phyloP scores from a whole-genome alignment of 2,797 vertebrate genomes.

The Galaxias olidus region DNA sequence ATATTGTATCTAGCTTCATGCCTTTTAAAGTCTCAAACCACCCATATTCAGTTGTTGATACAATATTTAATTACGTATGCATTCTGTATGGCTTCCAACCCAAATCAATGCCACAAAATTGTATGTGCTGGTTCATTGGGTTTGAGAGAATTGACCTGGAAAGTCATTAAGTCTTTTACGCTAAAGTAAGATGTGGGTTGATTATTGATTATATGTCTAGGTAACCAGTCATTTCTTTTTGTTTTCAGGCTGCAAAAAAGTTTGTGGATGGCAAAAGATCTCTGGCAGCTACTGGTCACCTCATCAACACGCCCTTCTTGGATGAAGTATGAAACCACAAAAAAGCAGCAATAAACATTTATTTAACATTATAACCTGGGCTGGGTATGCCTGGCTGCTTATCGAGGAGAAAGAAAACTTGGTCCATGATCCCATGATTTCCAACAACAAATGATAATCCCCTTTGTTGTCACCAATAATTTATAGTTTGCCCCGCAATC shows the following conservation, averaged over 20 bases:
- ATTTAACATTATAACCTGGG: conserved; percentile 37
- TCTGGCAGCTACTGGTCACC: conserved; percentile 84
- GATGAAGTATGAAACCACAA: conserved; percentile 81
- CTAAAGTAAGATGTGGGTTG: background rate
- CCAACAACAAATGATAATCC: conserved; percentile 25
- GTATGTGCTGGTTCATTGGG: no score
- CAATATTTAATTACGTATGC: no score
- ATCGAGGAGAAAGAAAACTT: conserved; percentile 20
- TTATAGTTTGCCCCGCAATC: conserved; percentile 39
- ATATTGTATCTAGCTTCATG: no score
- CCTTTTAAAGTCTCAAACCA: no score
- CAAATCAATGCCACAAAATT: no score
- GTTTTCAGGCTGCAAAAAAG: conserved; percentile 85
- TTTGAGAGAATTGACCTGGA: no score
- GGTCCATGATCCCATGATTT: conserved; percentile 28
- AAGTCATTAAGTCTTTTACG: no score
- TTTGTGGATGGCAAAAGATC: conserved; percentile 88
- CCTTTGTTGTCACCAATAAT: conserved; percentile 35
- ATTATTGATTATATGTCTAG: background rate
- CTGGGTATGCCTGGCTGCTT: conserved; percentile 31
- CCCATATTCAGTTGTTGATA: no score
- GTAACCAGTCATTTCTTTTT: background rate
- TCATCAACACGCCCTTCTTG: conserved; percentile 86
- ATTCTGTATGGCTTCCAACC: no score
- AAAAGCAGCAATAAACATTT: background rate